Conservation (phyloP, 2,113 vertebrate genomes). For the Malaclemys terrapin region DNA sequence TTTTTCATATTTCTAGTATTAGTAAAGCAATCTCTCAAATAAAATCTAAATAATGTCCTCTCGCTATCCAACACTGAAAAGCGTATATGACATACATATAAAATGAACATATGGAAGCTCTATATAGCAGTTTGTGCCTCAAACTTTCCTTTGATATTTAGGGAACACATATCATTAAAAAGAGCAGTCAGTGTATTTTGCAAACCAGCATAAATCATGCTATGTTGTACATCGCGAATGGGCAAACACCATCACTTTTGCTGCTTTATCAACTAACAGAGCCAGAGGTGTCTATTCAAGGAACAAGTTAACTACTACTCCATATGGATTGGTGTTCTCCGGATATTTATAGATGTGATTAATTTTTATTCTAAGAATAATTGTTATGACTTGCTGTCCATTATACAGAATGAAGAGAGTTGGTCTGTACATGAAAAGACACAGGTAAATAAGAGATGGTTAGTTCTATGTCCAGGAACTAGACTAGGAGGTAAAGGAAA, state of each 20-base stretch:
- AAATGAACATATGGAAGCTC: neutral
- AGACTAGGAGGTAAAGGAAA: neutral
- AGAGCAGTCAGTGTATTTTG: neutral
- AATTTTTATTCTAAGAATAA: neutral
- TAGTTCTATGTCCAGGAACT: neutral
- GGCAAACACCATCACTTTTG: neutral
- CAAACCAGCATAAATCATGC: neutral
- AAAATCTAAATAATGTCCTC: neutral
- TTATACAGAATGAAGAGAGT: neutral
- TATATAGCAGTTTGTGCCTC: neutral
- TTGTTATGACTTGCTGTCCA: neutral
- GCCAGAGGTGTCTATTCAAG: neutral
- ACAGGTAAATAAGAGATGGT: neutral
- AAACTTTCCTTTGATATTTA: neutral
- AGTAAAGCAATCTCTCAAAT: neutral
- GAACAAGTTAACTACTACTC: neutral
- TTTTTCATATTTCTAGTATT: neutral
- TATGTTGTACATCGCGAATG: neutral
- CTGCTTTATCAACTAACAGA: neutral
- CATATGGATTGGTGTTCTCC: accelerated
- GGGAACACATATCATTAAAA: neutral
- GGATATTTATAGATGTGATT: accelerated
- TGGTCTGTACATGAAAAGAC: neutral
- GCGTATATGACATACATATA: neutral
- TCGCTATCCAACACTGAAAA: neutral